A percentile compares a stretch with the other conserved stretches of the same genome.
phyloP scores from a whole-genome alignment of 2,113 vertebrate species.

The Stictonetta naevosa region DNA sequence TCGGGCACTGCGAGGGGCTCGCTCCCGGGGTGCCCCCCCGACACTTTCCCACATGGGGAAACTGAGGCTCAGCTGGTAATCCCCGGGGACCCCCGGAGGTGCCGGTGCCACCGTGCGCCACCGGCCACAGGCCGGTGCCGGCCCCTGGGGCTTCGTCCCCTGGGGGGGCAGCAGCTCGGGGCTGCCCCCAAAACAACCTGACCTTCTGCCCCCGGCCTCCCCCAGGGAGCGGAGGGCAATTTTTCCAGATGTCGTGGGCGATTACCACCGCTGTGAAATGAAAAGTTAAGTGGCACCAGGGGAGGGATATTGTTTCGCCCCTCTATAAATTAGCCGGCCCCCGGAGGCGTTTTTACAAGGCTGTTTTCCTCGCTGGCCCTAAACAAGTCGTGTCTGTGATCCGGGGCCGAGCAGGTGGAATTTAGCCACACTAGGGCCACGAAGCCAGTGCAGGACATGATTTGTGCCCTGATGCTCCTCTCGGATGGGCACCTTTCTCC shows the following conservation, averaged over 20 bases:
- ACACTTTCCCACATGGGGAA: neutral
- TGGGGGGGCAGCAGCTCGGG: neutral
- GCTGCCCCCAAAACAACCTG: neutral
- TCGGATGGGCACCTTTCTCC: fast-evolving
- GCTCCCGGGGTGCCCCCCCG: too few relatives aligned
- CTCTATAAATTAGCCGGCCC: constrained; percentile 40
- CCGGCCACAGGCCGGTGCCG: fast-evolving
- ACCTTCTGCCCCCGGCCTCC: neutral
- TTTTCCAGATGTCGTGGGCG: constrained; percentile 4
- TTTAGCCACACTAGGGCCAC: neutral
- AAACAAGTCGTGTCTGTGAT: neutral
- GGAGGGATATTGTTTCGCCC: constrained; percentile 21
- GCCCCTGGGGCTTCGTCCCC: neutral
- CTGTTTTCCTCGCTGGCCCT: neutral
- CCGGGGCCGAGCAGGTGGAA: neutral
- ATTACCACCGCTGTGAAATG: constrained; percentile 3
- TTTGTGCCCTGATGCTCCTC: fast-evolving
- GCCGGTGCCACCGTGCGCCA: fast-evolving
- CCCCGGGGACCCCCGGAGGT: too few relatives aligned
- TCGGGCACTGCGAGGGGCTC: too few relatives aligned
- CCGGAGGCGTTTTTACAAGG: neutral
- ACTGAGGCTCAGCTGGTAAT: neutral
- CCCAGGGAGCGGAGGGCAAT: neutral
- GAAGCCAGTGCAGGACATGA: fast-evolving
- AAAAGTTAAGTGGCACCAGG: constrained; percentile 25